phyloP scores from a whole-genome alignment of 2,113 vertebrate species.

The Percopsis transmontana region DNA sequence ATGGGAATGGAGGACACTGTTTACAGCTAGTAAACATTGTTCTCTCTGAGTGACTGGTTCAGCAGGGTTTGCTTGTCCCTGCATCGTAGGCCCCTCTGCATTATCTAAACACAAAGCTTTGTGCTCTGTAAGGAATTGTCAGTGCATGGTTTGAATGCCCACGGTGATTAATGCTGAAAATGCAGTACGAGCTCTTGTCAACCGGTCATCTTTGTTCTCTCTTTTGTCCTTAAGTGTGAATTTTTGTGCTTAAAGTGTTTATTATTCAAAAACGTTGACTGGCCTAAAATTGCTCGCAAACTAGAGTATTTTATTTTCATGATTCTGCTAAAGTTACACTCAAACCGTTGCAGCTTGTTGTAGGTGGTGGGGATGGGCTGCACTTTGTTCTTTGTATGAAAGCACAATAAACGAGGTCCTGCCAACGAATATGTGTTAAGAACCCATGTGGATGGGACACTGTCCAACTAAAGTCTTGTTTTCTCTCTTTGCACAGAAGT shows the following conservation, averaged over 20 bases:
- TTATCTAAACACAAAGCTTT: slow-evolving; percentile 70
- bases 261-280: too few relatives aligned
- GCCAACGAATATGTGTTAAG: slow-evolving; percentile 48
- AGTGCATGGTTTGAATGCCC: slow-evolving; percentile 43
- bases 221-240: too few relatives aligned
- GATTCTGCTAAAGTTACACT: neutral
- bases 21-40: slow-evolving; percentile 41
- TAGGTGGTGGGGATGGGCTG: slow-evolving; percentile 61
- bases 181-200: slow-evolving; percentile 49
- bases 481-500: slow-evolving; percentile 16
- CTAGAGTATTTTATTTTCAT: neutral
- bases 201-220: slow-evolving; percentile 46
- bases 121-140: slow-evolving; percentile 52
- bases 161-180: slow-evolving; percentile 52
- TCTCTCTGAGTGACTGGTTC: slow-evolving; percentile 31
- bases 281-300: too few relatives aligned
- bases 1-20: slow-evolving; percentile 37
- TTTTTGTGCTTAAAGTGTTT: too few relatives aligned
- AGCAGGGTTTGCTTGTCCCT: slow-evolving; percentile 50
- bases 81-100: slow-evolving; percentile 39
- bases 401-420: slow-evolving; percentile 57
- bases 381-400: slow-evolving; percentile 58
- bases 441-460: slow-evolving; percentile 31
- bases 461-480: slow-evolving; percentile 19
- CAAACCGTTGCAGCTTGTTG: neutral